Conservation (phyloP, 1,140 invertebrate genomes). For the Lycorma delicatula region DNA sequence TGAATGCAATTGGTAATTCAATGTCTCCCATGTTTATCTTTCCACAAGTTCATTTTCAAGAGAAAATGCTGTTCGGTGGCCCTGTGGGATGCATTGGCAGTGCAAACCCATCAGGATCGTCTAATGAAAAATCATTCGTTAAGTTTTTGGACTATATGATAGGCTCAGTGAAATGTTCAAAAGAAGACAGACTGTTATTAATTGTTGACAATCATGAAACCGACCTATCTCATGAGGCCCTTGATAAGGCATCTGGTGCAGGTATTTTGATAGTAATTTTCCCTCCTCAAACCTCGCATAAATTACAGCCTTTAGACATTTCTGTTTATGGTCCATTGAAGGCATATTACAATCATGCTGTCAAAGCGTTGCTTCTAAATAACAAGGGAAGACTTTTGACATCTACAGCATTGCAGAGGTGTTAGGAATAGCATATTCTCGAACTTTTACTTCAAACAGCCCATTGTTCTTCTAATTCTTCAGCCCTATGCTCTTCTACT, state of each 20-base stretch:
- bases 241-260: slow-evolving; percentile 26
- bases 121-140: slow-evolving; percentile 24
- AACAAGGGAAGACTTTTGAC: slow-evolving; percentile 2
- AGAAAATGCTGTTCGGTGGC: slow-evolving; percentile 31
- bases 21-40: slow-evolving; percentile 35
- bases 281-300: slow-evolving; percentile 31
- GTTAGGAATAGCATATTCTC: slow-evolving; percentile 9
- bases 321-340: slow-evolving; percentile 39
- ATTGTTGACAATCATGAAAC: slow-evolving; percentile 20
- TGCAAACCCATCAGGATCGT: slow-evolving; percentile 18
- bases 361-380: slow-evolving; percentile 9
- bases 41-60: slow-evolving; percentile 30
- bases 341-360: slow-evolving; percentile 30
- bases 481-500: not conserved
- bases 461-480: not conserved
- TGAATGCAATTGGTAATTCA: slow-evolving; percentile 32
- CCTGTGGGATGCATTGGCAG: slow-evolving; percentile 23
- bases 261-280: slow-evolving; percentile 28
- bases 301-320: slow-evolving; percentile 36
- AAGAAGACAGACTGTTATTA: slow-evolving; percentile 24
- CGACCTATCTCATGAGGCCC: too few species aligned
- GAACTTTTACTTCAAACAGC: slow-evolving; percentile 9
- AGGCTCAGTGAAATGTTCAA: not conserved
- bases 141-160: slow-evolving; percentile 8
- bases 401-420: slow-evolving; percentile 9